Conservation (phyloP, 2,113 vertebrate genomes). For the Catharus fuscescens region DNA sequence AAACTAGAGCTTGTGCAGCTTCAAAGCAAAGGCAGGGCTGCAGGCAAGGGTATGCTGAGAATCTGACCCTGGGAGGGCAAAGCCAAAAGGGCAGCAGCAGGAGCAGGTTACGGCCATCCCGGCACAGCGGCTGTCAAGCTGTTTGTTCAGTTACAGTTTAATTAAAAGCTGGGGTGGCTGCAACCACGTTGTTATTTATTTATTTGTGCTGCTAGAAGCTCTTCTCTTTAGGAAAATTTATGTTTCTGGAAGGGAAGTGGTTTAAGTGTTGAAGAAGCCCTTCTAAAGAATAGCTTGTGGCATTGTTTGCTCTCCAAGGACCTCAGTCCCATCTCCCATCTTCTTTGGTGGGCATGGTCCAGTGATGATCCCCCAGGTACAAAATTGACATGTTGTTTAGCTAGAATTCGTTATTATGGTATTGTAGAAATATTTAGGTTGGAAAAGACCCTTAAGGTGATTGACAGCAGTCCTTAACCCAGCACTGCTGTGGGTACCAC, state of each 20-base stretch:
- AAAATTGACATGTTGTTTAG: background rate
- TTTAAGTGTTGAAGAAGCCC: background rate
- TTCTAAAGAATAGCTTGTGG: background rate
- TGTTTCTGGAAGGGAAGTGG: background rate
- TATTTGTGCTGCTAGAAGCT: background rate
- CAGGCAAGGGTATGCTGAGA: slow-evolving; percentile 15
- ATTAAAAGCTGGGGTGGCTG: slow-evolving; percentile 31
- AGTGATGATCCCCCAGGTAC: background rate
- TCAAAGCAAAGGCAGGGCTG: background rate
- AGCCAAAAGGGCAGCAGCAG: slow-evolving; percentile 39
- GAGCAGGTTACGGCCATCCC: background rate
- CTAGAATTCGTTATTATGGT: background rate
- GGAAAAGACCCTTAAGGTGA: background rate
- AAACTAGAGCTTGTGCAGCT: background rate
- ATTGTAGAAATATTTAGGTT: background rate
- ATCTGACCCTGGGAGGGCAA: slow-evolving; percentile 35
- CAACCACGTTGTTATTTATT: background rate
- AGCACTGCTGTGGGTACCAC: background rate
- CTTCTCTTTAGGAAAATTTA: background rate
- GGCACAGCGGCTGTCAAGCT: background rate
- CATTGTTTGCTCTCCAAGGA: background rate
- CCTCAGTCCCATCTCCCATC: background rate
- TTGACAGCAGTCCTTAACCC: rapidly evolving
- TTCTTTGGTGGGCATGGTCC: background rate
- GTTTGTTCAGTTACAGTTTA: slow-evolving; percentile 57